A percentile compares a stretch with the other conserved stretches of the same genome.
Evolutionary conservation across 2,113 vertebrate species (phyloP).

Genomic region (Proterorhinus semilunaris): DNA sequence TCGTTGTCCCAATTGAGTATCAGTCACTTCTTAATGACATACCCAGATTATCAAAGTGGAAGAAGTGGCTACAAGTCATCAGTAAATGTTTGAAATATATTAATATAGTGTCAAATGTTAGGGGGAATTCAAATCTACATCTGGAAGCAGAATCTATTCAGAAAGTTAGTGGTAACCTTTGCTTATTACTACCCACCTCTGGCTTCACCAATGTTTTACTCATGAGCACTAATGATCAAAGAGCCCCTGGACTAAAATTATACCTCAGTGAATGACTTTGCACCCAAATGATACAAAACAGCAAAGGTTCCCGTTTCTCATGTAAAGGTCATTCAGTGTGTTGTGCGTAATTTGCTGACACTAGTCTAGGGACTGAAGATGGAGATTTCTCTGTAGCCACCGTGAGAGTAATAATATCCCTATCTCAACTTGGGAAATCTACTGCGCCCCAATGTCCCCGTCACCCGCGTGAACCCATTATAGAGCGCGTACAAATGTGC

Average conservation of each 20-base stretch:
- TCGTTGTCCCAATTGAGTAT: background rate
- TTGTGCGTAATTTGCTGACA: conserved; percentile 79
- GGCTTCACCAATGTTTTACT: conserved; percentile 24
- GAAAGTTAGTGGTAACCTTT: background rate
- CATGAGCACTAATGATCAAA: conserved; percentile 49
- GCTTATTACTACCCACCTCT: background rate
- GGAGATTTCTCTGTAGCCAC: conserved; percentile 77
- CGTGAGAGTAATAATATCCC: conserved; percentile 78
- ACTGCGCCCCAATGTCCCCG: conserved; percentile 66
- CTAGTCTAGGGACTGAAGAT: conserved; percentile 72
- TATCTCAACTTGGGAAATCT: conserved; percentile 81
- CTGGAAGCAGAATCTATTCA: too few species aligned
- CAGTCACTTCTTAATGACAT: too few species aligned
- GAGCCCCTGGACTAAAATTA: conserved; percentile 36
- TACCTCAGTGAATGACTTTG: conserved; percentile 28
- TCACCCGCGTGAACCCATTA: conserved; percentile 75
- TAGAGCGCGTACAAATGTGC: conserved; percentile 72
- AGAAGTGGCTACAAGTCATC: too few species aligned
- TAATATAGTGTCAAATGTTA: too few species aligned
- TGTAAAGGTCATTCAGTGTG: conserved; percentile 75
- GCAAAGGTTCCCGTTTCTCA: conserved; percentile 54
- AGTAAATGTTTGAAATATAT: too few species aligned
- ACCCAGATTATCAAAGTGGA: too few species aligned
- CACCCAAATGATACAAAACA: conserved; percentile 47
- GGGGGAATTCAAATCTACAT: too few species aligned